phyloP scores from a whole-genome alignment of 23 tunicate species.

The Halocynthia roretzi region DNA sequence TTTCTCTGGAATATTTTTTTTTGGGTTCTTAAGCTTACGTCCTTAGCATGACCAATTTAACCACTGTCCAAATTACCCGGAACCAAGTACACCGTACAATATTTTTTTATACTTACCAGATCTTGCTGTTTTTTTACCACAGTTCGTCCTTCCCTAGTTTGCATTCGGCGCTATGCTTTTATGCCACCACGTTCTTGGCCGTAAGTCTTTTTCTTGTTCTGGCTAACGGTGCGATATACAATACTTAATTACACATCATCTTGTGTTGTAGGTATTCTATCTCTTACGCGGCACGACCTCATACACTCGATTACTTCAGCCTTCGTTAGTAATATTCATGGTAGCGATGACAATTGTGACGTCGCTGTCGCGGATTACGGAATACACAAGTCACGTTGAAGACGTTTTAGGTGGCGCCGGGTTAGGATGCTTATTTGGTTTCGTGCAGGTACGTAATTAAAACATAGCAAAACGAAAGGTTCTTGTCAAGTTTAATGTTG shows the following conservation, averaged over 20 bases:
- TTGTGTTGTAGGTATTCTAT: no score
- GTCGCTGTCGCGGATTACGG: constrained; percentile 24
- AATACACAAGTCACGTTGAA: constrained; percentile 20
- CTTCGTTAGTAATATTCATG: not conserved
- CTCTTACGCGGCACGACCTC: not conserved
- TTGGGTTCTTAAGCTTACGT: no score
- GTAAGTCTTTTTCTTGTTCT: not conserved
- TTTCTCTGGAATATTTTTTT: no score
- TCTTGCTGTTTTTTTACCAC: not conserved
- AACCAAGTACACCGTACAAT: no score
- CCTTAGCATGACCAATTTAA: no score
- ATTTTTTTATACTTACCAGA: not conserved
- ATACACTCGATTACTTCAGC: constrained; percentile 16
- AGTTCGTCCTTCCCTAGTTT: constrained; percentile 17
- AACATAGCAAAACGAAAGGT: no score
- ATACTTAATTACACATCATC: not conserved
- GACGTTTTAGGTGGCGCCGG: constrained; percentile 23
- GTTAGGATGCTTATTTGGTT: not conserved
- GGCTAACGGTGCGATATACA: not conserved
- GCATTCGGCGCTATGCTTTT: constrained; percentile 8
- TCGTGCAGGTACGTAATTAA: constrained; percentile 8
- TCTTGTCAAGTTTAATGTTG: no score
- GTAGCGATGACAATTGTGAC: constrained; percentile 7
- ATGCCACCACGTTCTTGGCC: constrained; percentile 6
- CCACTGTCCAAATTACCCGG: no score